A percentile compares a stretch with the other conserved stretches of the same genome.
Evolutionary conservation across 2,888 invertebrate species (phyloP).

Genomic region (Calameuta idolon): DNA sequence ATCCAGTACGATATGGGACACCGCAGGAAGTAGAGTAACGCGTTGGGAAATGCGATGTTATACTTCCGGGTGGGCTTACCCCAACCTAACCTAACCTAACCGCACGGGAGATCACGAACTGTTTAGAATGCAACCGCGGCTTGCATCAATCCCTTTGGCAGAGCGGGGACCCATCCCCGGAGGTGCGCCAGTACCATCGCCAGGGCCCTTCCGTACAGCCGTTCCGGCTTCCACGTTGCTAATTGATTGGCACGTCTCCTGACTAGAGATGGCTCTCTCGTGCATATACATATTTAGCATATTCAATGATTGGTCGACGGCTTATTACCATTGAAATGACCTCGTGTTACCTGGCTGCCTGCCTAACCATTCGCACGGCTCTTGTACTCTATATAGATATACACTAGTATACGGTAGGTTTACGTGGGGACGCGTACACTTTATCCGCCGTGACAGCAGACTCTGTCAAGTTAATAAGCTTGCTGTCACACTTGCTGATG

Average conservation of each 20-base stretch:
- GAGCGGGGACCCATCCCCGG: slow-evolving; percentile 23
- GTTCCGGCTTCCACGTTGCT: slow-evolving; percentile 33
- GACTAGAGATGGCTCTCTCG: slow-evolving; percentile 31
- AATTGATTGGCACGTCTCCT: slow-evolving; percentile 57
- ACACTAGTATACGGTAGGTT: too few relatives aligned
- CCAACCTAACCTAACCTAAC: slow-evolving; percentile 2
- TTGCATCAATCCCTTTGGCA: slow-evolving; percentile 45
- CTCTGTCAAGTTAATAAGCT: too few relatives aligned
- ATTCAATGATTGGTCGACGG: slow-evolving; percentile 55
- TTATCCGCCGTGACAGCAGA: too few relatives aligned
- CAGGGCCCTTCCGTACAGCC: slow-evolving; percentile 5
- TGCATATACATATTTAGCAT: slow-evolving; percentile 58
- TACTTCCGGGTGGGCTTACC: too few relatives aligned
- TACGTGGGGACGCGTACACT: too few relatives aligned
- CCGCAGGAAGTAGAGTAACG: too few relatives aligned
- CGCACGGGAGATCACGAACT: slow-evolving; percentile 41
- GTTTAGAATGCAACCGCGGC: slow-evolving; percentile 56
- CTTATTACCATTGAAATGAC: slow-evolving; percentile 59
- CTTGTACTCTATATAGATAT: too few relatives aligned
- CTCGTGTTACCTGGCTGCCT: slow-evolving; percentile 27
- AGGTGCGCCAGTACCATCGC: slow-evolving; percentile 16
- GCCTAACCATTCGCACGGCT: slow-evolving; percentile 25
- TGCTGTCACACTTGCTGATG: too few relatives aligned
- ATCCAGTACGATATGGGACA: too few relatives aligned
- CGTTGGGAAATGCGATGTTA: too few relatives aligned